Percentiles rank a stretch among this genome's conserved stretches.
phyloP scores from a whole-genome alignment of 2,888 invertebrate species.

The Dugesia japonica region DNA sequence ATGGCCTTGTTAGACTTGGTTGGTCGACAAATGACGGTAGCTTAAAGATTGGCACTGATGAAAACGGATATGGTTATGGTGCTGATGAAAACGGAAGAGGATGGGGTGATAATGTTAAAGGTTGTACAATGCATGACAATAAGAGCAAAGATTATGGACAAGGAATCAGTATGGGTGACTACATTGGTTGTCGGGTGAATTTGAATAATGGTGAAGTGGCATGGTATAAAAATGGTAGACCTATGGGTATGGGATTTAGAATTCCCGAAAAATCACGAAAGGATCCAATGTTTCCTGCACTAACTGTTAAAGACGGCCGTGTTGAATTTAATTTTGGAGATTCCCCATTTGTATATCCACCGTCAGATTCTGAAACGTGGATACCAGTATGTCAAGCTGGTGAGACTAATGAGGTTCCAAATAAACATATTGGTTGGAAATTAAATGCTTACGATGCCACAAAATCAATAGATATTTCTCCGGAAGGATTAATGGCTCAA shows the following conservation, averaged over 20 bases:
- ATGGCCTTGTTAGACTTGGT: conserved; percentile 85
- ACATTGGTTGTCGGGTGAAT: neutral
- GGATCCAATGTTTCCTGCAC: neutral
- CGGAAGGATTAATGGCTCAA: conserved; percentile 29
- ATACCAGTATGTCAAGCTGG: conserved; percentile 28
- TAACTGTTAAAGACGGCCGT: conserved; percentile 20
- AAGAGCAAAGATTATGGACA: neutral
- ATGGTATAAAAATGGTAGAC: neutral
- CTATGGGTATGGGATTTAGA: neutral
- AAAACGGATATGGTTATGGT: conserved; percentile 84
- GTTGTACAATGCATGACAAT: neutral
- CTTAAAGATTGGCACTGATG: conserved; percentile 60
- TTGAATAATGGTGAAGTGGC: neutral
- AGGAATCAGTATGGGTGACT: conserved; percentile 42
- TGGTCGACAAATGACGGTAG: conserved; percentile 77
- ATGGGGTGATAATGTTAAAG: neutral
- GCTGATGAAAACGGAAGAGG: conserved; percentile 50
- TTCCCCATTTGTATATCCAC: conserved; percentile 25
- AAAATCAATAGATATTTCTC: conserved; percentile 25
- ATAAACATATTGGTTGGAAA: conserved; percentile 31
- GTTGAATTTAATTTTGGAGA: conserved; percentile 34
- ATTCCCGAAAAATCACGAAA: neutral
- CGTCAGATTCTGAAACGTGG: conserved; percentile 27
- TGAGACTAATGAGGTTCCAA: conserved; percentile 26
- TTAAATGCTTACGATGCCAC: conserved; percentile 33